Evolutionary conservation across 2,113 vertebrate species (phyloP).

Genomic region (Astatoreochromis straeleni): DNA sequence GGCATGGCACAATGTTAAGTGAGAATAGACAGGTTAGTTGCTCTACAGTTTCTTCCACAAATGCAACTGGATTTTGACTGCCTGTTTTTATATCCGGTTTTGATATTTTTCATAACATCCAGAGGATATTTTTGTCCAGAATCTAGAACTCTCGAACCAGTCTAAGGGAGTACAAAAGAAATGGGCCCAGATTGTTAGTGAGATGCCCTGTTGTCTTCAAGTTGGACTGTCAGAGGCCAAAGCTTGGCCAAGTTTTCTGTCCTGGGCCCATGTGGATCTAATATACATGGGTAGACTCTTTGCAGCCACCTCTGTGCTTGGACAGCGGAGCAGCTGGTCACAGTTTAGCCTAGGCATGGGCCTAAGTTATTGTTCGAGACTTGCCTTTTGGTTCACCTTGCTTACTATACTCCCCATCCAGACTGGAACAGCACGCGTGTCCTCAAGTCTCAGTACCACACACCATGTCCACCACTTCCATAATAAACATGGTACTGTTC

Average conservation of each 20-base stretch:
- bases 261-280: constrained; percentile 57
- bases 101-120: not conserved
- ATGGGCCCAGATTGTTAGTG: constrained; percentile 55
- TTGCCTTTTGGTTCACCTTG: constrained; percentile 67
- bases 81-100: not conserved
- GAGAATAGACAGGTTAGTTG: not conserved
- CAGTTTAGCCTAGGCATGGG: constrained; percentile 64
- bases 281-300: constrained; percentile 49
- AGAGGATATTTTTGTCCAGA: constrained; percentile 15
- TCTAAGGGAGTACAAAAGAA: constrained; percentile 45
- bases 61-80: constrained; percentile 22
- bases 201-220: constrained; percentile 67
- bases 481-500: constrained; percentile 88
- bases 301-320: constrained; percentile 42
- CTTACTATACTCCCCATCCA: constrained; percentile 68
- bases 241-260: constrained; percentile 29
- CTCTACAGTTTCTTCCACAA: not conserved
- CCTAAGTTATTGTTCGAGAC: constrained; percentile 66
- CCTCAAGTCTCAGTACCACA: constrained; percentile 92
- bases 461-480: constrained; percentile 96
- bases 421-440: constrained; percentile 83
- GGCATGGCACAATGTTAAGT: constrained; percentile 18
- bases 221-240: constrained; percentile 48
- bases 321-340: constrained; percentile 36
- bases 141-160: not conserved